Base-by-base conservation (phyloP, 2,113 vertebrate species). In the Nyctibius bracteatus region DNA sequence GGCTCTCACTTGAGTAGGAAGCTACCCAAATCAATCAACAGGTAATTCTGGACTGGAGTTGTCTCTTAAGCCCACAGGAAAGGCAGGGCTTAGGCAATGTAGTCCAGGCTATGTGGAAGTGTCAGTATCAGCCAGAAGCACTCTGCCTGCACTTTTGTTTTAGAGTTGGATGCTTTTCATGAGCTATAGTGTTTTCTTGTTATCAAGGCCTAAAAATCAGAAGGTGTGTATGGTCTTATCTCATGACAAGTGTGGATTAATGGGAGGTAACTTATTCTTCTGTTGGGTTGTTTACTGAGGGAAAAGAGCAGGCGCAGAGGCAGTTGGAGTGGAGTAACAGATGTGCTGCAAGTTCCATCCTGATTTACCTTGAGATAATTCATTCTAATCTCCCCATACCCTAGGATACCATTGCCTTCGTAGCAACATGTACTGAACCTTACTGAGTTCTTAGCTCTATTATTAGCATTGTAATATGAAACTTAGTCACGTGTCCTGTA, bases 401-500 rank as follows among this genome's bases (percentile, higher is more conserved):
- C 46, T 62, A 54, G 77, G 54, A 92, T 80, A 80, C 46, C 28
- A 10, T 78, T 94, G 79, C 74, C 33, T 91, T 94, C 79, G 27
- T 95, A 86, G 90, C 74, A 80, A 54, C 24, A 12, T 46, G 51
- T 73, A 39, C 54, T 75, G 61, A 95, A 85, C n/a, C 28, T 87
- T 87, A 71, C 68, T 6, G 62, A 75, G 70, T 80, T 95, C 59
- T 84, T 75, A 70, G 80, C 90, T 90, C 88, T 93, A 35, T 94
- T 91, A 87, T 95, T 96, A 96, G 71, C 54, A 8, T n/a, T 96
- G 94, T 93, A 94, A 94, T 84, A 81, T 70, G 86, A 96, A 91
- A 78, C 92, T 70, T 37, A 52, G 55, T 94, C 65, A 74, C 0
- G 1, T 86, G 80, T 19, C 33, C 27, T 12, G 12, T 66, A 5